These are phyloP conservation scores for Manis pentadactyla DNA, from an alignment of 2,797 vertebrate species.

Conservation along the genomic window DNA sequence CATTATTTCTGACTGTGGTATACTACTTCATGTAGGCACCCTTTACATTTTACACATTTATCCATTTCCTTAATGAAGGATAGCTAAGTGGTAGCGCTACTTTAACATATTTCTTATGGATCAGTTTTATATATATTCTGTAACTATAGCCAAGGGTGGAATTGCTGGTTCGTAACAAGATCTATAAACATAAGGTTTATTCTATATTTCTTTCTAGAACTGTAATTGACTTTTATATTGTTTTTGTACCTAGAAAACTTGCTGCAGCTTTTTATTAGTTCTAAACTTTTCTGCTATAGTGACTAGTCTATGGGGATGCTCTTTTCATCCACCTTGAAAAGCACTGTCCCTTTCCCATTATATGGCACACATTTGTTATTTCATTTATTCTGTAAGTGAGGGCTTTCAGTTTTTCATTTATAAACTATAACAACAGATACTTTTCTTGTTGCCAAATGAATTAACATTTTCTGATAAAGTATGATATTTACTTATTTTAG, in stretches of 20 bases:
- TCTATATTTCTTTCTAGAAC: neutral
- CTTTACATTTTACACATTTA: neutral
- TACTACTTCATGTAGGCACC: neutral
- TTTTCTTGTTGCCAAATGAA: neutral
- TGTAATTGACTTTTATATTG: neutral
- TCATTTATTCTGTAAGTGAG: neutral
- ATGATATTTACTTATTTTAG: neutral
- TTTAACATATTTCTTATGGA: neutral
- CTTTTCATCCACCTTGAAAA: neutral
- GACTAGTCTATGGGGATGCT: neutral
- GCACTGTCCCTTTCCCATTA: neutral
- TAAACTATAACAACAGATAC: neutral
- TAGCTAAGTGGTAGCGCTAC: neutral
- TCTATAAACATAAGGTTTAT: neutral
- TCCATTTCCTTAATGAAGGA: neutral
- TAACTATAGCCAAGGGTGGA: neutral
- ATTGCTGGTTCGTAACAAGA: neutral
- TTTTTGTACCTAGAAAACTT: neutral
- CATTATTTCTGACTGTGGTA: neutral
- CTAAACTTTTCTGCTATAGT: neutral
- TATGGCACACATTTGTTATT: neutral
- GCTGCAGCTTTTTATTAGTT: neutral
- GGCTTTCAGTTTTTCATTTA: neutral
- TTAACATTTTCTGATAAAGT: neutral
- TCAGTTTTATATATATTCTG: neutral